phyloP scores from a whole-genome alignment of 2,797 vertebrate species.

The Todus mexicanus region DNA sequence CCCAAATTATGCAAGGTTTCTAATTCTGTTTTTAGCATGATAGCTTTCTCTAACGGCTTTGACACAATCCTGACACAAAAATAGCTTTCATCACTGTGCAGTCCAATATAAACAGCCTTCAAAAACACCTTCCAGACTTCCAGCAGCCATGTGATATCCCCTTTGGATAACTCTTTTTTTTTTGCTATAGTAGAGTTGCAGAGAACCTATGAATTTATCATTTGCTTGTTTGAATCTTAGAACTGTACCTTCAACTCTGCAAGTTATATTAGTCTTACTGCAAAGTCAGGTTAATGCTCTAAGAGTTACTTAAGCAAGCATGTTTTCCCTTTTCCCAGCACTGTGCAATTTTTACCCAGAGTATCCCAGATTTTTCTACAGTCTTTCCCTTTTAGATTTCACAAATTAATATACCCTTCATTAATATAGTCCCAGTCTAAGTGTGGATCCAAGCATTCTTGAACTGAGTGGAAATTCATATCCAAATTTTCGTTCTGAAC shows the following conservation, averaged over 20 bases:
- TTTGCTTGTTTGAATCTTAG: neutral
- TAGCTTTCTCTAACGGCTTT: neutral
- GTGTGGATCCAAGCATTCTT: neutral
- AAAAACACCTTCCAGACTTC: conserved; percentile 1
- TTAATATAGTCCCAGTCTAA: neutral
- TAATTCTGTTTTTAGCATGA: neutral
- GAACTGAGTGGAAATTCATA: neutral
- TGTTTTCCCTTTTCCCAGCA: neutral
- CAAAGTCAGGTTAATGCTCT: neutral
- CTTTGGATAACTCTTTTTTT: neutral
- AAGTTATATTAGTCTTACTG: neutral
- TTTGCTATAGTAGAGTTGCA: neutral
- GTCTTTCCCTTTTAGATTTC: neutral
- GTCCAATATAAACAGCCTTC: neutral
- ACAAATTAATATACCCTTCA: neutral
- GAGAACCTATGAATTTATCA: neutral
- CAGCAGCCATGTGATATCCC: neutral
- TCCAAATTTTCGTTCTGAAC: neutral
- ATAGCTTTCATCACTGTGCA: neutral
- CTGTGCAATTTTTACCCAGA: neutral
- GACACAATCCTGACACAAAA: neutral
- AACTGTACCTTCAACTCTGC: neutral
- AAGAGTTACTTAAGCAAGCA: neutral
- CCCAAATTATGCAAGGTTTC: neutral
- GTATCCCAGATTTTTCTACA: neutral